Percentiles rank a stretch among this genome's conserved stretches.
Conservation (phyloP, 2,113 vertebrate species). For the Urocolius indicus region DNA sequence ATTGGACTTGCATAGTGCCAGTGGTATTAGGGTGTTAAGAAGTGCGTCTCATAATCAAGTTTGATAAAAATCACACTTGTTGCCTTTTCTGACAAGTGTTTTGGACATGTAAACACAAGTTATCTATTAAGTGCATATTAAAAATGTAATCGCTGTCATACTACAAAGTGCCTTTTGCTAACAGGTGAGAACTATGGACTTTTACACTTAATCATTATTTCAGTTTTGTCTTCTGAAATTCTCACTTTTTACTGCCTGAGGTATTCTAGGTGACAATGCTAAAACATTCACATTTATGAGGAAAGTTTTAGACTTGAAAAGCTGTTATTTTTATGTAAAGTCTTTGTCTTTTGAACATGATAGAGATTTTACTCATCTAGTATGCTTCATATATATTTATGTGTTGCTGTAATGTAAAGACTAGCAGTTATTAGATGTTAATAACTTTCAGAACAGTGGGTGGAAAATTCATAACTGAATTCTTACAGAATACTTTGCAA, state of each 20-base stretch:
- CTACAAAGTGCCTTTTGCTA: neutral
- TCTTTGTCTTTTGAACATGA: neutral
- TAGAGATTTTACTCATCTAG: neutral
- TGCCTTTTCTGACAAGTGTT: neutral
- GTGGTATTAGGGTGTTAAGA: neutral
- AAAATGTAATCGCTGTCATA: neutral
- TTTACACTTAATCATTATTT: constrained; percentile 1
- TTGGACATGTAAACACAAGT: neutral
- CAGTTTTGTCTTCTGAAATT: neutral
- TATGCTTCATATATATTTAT: neutral
- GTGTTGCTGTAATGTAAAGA: neutral
- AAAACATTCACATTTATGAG: neutral
- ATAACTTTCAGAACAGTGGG: neutral
- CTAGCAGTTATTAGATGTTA: neutral
- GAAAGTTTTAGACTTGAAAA: neutral
- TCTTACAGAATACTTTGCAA: neutral
- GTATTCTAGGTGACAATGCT: neutral
- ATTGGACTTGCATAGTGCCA: neutral
- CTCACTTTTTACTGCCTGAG: constrained; percentile 22
- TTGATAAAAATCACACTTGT: neutral
- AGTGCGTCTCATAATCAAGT: neutral
- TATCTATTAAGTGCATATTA: neutral
- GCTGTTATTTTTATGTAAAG: neutral
- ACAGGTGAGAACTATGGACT: neutral
- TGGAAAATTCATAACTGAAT: neutral